Conservation (phyloP, 2,113 vertebrate genomes). For the Oryzias javanicus region DNA sequence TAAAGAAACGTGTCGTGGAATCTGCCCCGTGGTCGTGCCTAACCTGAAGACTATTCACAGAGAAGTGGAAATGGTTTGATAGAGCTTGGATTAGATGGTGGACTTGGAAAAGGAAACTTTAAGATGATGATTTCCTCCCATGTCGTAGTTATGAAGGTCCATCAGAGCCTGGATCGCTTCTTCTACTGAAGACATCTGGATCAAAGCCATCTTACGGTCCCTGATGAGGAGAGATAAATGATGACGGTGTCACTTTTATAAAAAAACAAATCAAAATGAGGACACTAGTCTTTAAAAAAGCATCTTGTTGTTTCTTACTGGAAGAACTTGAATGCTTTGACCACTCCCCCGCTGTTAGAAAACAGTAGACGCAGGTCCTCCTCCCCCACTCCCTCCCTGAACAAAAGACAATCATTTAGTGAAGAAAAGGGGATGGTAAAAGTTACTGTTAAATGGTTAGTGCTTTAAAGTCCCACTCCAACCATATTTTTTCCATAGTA, state of each 20-base stretch:
- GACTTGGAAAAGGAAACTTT: constrained; percentile 99
- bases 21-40: constrained; percentile 10
- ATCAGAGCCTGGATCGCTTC: constrained; percentile 97
- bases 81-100: constrained; percentile 83
- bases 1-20: neutral
- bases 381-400: constrained; percentile 90
- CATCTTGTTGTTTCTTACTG: constrained; percentile 84
- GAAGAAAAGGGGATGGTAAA: neutral
- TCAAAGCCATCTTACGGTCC: constrained; percentile 98
- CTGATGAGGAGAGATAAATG: constrained; percentile 76
- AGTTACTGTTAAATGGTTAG: neutral
- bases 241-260: neutral
- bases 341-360: constrained; percentile 92
- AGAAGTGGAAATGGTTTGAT: constrained; percentile 10
- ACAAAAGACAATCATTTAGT: constrained; percentile 26
- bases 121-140: constrained; percentile 96
- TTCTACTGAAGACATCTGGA: constrained; percentile 98
- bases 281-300: neutral
- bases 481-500: too few species aligned
- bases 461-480: too few species aligned
- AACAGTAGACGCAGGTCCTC: constrained; percentile 95
- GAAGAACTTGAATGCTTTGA: constrained; percentile 99
- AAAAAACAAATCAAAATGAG: neutral
- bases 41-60: constrained; percentile 11
- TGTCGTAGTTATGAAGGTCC: constrained; percentile 98